Conservation (phyloP, 2,888 invertebrate species). For the Eremobia ochroleuca region DNA sequence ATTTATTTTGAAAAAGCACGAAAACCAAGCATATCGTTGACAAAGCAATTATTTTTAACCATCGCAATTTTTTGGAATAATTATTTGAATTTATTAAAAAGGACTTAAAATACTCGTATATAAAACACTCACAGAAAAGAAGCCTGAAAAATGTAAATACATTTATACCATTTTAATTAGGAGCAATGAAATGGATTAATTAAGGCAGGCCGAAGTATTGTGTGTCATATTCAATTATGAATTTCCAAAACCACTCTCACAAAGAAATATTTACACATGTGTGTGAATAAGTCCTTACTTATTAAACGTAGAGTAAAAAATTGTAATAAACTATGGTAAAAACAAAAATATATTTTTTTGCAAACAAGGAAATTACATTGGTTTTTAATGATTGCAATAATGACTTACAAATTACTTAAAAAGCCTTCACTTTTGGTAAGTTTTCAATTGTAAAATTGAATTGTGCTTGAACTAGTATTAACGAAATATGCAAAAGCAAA, state of each 20-base stretch:
- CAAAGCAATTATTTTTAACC: neutral
- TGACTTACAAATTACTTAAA: neutral
- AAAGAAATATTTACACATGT: conserved; percentile 23
- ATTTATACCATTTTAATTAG: conserved; percentile 42
- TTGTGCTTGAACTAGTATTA: neutral
- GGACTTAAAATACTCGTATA: neutral
- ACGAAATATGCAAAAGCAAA: neutral
- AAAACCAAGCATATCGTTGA: conserved; percentile 5
- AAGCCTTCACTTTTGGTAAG: neutral
- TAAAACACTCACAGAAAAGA: neutral
- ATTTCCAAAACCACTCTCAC: conserved; percentile 23
- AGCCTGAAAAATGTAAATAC: conserved; percentile 22
- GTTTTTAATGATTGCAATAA: neutral
- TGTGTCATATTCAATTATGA: conserved; percentile 39
- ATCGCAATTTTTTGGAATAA: neutral
- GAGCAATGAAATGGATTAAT: conserved; percentile 47
- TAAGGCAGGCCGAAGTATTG: conserved; percentile 38
- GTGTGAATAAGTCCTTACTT: neutral
- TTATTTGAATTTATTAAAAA: no score
- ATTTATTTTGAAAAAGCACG: conserved; percentile 10
- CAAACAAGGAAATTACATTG: neutral
- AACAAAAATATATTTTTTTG: neutral
- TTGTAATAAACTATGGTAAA: no score
- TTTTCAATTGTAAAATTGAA: neutral
- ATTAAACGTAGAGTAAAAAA: neutral